A percentile compares a stretch with the other conserved stretches of the same genome.
phyloP scores from a whole-genome alignment of 2,113 vertebrate genomes.

The Promerops cafer region DNA sequence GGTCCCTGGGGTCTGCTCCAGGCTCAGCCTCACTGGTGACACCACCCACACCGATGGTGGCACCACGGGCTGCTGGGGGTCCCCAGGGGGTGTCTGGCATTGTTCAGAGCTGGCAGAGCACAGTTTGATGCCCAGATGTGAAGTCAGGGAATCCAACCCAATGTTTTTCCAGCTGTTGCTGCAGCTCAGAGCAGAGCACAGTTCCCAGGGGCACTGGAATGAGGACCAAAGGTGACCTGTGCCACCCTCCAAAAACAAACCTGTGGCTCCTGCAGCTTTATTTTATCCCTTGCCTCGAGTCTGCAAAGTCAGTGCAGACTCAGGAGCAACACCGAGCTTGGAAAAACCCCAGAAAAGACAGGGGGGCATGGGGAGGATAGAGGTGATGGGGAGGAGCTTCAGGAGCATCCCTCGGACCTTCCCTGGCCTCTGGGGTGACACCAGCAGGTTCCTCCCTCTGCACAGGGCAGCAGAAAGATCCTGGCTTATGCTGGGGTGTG shows the following conservation, averaged over 20 bases:
- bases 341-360: neutral
- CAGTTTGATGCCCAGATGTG: neutral
- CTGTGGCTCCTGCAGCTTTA: neutral
- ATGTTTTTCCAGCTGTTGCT: neutral
- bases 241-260: neutral
- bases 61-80: accelerated
- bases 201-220: neutral
- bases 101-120: neutral
- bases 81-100: neutral
- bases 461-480: neutral
- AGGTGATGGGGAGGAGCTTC: neutral
- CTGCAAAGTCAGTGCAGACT: neutral
- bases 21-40: neutral
- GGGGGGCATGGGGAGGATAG: neutral
- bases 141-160: neutral
- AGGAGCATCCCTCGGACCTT: neutral
- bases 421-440: neutral
- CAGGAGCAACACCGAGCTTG: neutral
- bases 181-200: neutral
- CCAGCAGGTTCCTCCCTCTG: neutral
- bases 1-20: neutral
- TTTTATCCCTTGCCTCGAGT: neutral
- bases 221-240: neutral
- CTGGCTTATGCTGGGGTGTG: accelerated
- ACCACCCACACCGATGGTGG: accelerated